Evolutionary conservation across 30 jellyfish, hydroid and myxozoan genomes (phyloP).

Genomic region (Turritopsis dohrnii): DNA sequence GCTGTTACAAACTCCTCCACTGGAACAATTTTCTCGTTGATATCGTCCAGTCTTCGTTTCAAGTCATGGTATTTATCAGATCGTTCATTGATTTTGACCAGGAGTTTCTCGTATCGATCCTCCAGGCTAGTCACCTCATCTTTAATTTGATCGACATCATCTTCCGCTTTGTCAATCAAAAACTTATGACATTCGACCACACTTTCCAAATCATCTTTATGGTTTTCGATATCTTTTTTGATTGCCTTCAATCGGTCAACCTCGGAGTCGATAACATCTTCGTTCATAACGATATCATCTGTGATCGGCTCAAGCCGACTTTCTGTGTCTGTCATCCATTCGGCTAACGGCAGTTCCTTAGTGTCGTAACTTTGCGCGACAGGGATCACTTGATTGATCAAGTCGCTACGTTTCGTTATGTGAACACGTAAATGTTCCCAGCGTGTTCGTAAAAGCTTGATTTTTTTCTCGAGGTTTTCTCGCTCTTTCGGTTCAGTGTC

Average conservation of each 20-base stretch:
- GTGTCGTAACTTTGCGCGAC: slow-evolving; percentile 36
- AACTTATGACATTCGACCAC: slow-evolving; percentile 29
- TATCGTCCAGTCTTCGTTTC: slow-evolving; percentile 6
- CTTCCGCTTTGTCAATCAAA: slow-evolving; percentile 49
- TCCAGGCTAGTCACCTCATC: slow-evolving; percentile 40
- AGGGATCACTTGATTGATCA: slow-evolving; percentile 42
- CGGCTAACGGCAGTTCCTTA: slow-evolving; percentile 25
- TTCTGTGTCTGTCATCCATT: slow-evolving; percentile 53
- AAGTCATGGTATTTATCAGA: slow-evolving; percentile 12
- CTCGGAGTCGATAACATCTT: slow-evolving; percentile 22
- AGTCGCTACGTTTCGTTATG: slow-evolving; percentile 31
- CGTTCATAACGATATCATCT: slow-evolving; percentile 5
- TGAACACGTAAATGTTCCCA: slow-evolving; percentile 35
- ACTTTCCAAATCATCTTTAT: slow-evolving; percentile 37
- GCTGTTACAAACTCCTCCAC: slow-evolving; percentile 33
- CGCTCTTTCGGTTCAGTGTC: slow-evolving; percentile 41
- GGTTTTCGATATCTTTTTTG: slow-evolving; percentile 43
- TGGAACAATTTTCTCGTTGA: slow-evolving; percentile 42
- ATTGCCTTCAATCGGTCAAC: slow-evolving; percentile 34
- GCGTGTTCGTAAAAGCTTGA: slow-evolving; percentile 41
- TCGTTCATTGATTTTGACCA: slow-evolving; percentile 32
- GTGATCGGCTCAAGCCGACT: slow-evolving; percentile 29
- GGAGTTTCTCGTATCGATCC: slow-evolving; percentile 55
- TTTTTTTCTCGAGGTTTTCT: slow-evolving; percentile 31
- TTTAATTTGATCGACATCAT: slow-evolving; percentile 35